Conservation (phyloP, 2,113 vertebrate species). For the Sphaerodactylus townsendi region DNA sequence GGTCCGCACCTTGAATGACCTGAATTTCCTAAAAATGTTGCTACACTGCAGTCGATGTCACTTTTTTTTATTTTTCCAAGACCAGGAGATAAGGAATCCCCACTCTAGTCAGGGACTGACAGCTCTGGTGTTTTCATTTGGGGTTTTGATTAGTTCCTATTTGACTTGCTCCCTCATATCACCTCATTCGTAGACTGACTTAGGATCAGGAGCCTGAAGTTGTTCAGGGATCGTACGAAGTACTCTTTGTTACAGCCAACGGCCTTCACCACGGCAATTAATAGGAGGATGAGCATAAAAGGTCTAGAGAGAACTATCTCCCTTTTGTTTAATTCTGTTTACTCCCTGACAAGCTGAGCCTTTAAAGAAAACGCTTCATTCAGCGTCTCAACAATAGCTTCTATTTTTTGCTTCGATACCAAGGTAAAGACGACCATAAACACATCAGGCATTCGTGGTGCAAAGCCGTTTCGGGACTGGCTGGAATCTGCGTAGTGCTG, state of each 20-base stretch:
- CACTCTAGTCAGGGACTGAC: too few species aligned
- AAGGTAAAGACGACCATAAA: conserved; percentile 26
- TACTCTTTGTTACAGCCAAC: not conserved
- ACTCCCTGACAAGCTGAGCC: not conserved
- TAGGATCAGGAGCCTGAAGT: not conserved
- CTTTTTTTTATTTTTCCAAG: too few species aligned
- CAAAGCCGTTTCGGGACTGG: conserved; percentile 27
- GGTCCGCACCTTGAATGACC: too few species aligned
- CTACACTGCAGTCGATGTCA: too few species aligned
- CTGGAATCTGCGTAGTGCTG: conserved; percentile 41
- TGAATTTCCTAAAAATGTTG: too few species aligned
- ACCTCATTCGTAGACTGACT: not conserved
- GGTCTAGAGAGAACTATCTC: not conserved
- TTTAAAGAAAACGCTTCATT: conserved; percentile 14
- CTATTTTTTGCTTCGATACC: conserved; percentile 53
- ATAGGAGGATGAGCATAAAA: not conserved
- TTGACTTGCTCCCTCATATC: not conserved
- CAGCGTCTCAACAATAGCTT: conserved; percentile 32
- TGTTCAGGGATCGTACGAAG: not conserved
- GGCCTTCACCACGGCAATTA: not conserved
- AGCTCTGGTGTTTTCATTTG: too few species aligned
- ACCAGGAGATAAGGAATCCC: too few species aligned
- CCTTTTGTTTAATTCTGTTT: not conserved
- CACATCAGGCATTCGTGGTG: conserved; percentile 42
- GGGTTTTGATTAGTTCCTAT: too few species aligned